Evolutionary conservation across 2,113 vertebrate genomes (phyloP).

Genomic region (Aspiorhynchus laticeps): DNA sequence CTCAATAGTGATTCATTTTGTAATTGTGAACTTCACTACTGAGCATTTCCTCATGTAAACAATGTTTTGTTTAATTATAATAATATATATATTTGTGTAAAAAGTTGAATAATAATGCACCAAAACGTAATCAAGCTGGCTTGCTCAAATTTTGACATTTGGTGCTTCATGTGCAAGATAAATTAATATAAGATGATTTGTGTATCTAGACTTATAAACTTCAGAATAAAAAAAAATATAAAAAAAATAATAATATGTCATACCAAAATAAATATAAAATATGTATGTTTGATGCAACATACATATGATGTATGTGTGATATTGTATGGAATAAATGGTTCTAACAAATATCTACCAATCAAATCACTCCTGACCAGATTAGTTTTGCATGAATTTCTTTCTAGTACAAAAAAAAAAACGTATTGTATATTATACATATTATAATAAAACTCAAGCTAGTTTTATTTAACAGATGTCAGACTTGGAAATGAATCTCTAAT

Average conservation of each 20-base stretch:
- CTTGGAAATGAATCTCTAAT: background rate
- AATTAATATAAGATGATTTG: background rate
- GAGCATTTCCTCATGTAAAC: background rate
- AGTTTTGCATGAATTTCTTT: background rate
- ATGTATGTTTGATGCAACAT: background rate
- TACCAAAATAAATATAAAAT: background rate
- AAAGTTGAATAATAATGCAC: background rate
- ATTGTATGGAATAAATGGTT: background rate
- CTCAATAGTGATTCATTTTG: background rate
- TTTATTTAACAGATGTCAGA: background rate
- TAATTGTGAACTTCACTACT: background rate
- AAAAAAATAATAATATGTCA: background rate
- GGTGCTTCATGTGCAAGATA: background rate
- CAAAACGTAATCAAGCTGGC: background rate
- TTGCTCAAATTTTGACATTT: background rate
- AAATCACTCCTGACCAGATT: background rate
- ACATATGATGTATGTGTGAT: too few relatives aligned
- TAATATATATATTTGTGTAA: background rate
- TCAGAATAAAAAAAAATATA: background rate
- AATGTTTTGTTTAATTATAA: background rate
- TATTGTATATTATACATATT: too few relatives aligned
- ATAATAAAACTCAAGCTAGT: too few relatives aligned
- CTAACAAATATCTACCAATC: background rate
- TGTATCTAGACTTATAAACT: background rate
- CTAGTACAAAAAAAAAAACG: background rate